Evolutionary conservation across 1,140 invertebrate species (phyloP), one percentile per base, ranked within the genome.

Genomic region (Carposina sasakii): DNA sequence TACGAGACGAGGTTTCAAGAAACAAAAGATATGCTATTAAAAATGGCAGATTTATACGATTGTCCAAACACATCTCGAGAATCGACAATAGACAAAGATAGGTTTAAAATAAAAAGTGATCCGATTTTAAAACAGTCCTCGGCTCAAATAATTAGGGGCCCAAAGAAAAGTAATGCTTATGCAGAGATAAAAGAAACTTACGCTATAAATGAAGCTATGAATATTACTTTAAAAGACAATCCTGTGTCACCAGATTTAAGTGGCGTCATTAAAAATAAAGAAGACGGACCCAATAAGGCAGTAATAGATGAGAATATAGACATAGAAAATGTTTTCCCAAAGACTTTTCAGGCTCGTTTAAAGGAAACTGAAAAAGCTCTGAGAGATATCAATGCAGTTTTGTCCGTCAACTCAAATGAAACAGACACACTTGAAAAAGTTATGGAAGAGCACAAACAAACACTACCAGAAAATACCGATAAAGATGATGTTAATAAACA

Each of bases 1-100:
- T 82, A 81, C 40, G 75, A 81, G 62, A 75, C 69, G 15, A 63
- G 81, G 45, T 84, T 60, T 51, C 61, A 73, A 49, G 81, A 84
- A 54, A 84, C 81, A 2, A 74, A 76, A 48, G 64, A 74, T 30
- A 79, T 81, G 73, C 53, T 84, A 6, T 42, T 57, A 20, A 67
- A 70, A 42, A 42, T 84, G 52, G 81, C 77, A 26, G 75, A 81
- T 50, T 57, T 63, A 43, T 70, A 73, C 47, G 77, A 84, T n/a
- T 57, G 67, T 45, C 60, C 60, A 10, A 46, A 64, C 22, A 26
- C 40, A 16, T 41, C 34, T 10, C 34, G 41, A 34, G 39, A 58
- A 13, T 26, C 48, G 4, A 39, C 48, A 20, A 24, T 44, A 28
- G 43, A 21, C 12, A 37, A 34, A 36, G 8, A 26, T 20, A 42